These are phyloP conservation scores for Sialis lutaria DNA, from an alignment of 2,888 invertebrate genomes.

Conservation along the genomic window DNA sequence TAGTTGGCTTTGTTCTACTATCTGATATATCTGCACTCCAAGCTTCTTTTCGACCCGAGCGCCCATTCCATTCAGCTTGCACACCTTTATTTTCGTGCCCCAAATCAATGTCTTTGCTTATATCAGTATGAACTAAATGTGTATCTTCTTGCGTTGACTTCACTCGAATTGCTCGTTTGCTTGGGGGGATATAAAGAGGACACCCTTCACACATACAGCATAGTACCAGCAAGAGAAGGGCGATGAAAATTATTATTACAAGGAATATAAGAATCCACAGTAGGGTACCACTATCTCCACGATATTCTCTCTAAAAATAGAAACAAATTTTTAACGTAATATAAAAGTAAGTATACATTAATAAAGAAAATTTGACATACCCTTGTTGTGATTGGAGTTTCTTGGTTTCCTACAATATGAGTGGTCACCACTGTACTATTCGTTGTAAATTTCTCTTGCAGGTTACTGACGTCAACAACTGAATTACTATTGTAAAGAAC, in stretches of 20 bases:
- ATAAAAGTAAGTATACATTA: not conserved
- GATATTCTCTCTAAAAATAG: conserved; percentile 45
- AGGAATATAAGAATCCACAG: conserved; percentile 62
- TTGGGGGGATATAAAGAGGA: conserved; percentile 62
- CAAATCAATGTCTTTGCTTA: conserved; percentile 50
- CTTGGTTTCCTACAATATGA: conserved; percentile 6
- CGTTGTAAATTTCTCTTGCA: conserved; percentile 36
- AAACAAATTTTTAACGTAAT: not conserved
- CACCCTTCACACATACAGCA: conserved; percentile 77
- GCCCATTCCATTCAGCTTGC: conserved; percentile 58
- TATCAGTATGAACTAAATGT: conserved; percentile 55
- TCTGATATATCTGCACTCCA: conserved; percentile 68
- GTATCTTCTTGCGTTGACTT: conserved; percentile 58
- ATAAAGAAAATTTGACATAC: not conserved
- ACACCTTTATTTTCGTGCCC: conserved; percentile 57
- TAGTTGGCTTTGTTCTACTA: conserved; percentile 46
- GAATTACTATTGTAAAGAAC: conserved; percentile 47
- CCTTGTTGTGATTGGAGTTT: not conserved
- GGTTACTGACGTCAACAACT: conserved; percentile 52
- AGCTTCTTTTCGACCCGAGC: conserved; percentile 44
- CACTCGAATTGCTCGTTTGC: conserved; percentile 58
- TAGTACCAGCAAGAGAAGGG: conserved; percentile 51
- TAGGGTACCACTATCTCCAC: conserved; percentile 51
- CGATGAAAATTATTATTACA: conserved; percentile 53
- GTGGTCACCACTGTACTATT: conserved; percentile 10